Conservation (phyloP, 2,888 invertebrate genomes). For the Phortica magna region DNA sequence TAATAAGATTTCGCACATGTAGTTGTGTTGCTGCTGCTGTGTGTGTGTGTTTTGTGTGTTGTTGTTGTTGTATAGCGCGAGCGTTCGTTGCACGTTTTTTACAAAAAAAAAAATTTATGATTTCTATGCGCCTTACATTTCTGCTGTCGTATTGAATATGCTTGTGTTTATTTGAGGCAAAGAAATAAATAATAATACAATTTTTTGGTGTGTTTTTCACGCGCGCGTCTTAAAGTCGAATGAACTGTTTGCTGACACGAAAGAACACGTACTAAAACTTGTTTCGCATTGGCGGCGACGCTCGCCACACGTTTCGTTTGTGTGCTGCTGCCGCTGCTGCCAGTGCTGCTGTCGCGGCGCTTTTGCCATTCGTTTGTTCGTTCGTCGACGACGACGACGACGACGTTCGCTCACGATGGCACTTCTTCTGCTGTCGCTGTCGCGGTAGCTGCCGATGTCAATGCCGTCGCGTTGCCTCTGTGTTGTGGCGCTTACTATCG, state of each 20-base stretch:
- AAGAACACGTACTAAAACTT: slow-evolving; percentile 78
- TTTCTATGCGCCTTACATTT: no score
- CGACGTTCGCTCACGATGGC: not conserved
- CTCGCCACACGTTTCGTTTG: not conserved
- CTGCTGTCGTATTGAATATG: no score
- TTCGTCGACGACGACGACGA: not conserved
- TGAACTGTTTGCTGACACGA: slow-evolving; percentile 77
- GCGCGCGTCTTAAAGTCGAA: slow-evolving; percentile 52
- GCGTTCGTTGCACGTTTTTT: not conserved
- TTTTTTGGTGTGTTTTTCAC: slow-evolving; percentile 20
- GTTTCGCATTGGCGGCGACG: slow-evolving; percentile 52
- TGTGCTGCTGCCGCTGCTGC: not conserved
- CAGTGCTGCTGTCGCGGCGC: not conserved
- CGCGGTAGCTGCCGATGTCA: not conserved
- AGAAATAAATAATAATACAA: no score
- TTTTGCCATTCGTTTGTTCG: not conserved
- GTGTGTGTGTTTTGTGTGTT: slow-evolving; percentile 42
- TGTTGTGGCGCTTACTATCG: no score
- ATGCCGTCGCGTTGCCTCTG: not conserved
- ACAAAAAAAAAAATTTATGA: slow-evolving; percentile 17
- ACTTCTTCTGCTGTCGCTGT: not conserved
- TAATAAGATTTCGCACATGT: slow-evolving; percentile 19
- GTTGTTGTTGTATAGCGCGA: slow-evolving; percentile 27
- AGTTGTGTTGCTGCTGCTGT: slow-evolving; percentile 31
- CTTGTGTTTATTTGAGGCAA: no score